Conservation (phyloP, 2,113 vertebrate species). For the Platanista minor region DNA sequence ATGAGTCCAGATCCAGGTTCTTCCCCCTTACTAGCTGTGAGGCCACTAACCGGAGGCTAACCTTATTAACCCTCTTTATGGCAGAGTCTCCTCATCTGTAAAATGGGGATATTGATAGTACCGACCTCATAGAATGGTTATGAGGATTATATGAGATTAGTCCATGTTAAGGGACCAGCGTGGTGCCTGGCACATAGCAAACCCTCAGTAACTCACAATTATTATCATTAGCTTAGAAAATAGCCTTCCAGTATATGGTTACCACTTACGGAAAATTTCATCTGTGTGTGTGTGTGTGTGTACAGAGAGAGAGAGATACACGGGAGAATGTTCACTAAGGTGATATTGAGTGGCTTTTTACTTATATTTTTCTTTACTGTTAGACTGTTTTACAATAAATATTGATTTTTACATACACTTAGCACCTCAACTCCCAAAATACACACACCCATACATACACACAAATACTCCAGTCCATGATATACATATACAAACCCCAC, state of each 20-base stretch:
- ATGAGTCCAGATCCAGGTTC: not conserved
- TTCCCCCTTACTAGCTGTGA: not conserved
- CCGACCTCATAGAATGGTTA: not conserved
- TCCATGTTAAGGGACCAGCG: not conserved
- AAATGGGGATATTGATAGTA: not conserved
- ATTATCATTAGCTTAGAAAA: not conserved
- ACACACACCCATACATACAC: not conserved
- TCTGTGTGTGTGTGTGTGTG: not conserved
- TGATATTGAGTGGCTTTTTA: not conserved
- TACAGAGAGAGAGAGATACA: not conserved
- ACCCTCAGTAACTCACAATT: not conserved
- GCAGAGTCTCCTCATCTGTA: not conserved
- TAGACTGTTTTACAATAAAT: constrained; percentile 16
- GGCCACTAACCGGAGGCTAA: not conserved
- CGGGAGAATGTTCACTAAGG: not conserved
- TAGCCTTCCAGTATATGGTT: not conserved
- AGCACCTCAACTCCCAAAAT: not conserved
- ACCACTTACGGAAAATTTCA: not conserved
- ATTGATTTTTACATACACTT: constrained; percentile 20
- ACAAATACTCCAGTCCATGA: not conserved
- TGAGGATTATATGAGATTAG: not conserved
- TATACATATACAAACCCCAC: not conserved
- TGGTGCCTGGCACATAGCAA: not conserved
- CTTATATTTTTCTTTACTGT: not conserved
- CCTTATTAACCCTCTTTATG: not conserved